Base-by-base conservation (phyloP, 2,888 invertebrate genomes). In the Morpho deidamia region DNA sequence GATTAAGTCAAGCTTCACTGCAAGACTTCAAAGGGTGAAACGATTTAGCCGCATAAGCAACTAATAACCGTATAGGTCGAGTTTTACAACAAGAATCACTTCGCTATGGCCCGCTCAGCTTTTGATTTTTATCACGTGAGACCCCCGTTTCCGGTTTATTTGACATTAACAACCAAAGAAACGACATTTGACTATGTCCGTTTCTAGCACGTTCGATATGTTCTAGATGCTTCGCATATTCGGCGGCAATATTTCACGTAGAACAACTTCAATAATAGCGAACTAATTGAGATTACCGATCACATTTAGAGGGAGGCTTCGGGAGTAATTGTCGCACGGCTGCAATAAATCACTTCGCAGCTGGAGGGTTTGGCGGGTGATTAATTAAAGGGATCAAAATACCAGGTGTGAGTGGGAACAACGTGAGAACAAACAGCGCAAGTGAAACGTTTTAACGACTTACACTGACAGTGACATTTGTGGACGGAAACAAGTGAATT, bases 321-420 rank as follows among this genome's bases (percentile, higher is more conserved):
- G 44, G 45, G 42, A 47, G 53, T 56, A 47, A 56, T 56, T 53
- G 58, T 56, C 53, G 55, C 54, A 44, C 48, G 60, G 51, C 54
- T 58, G 58, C 53, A 50, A 55, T 59, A 50, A 50, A 59, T 55
- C 59, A 55, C 35, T 14, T 41, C 59, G 53, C 41, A 49, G 47
- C 56, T 51, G 47, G 44, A 23, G 35, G 50, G 47, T 53, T 56
- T 51, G 46, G 47, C 51, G 45, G 51, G 48, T 42, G 49, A 49
- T 49, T 49, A 49, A 49, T 49, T 49, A 42, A 14, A 49, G 14
- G 42, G 49, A 49, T 49, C 49, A 49, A 42, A 49, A 35, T 42
- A 34, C 49, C 42, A 49, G 42, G 49, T 49, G 49, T 35, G 42
- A 35, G 42, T 34, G 11, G 41, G 41, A 35, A 14, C 41, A 49